Evolutionary conservation across 1,140 invertebrate genomes (phyloP).

Genomic region (Lycorma delicatula): DNA sequence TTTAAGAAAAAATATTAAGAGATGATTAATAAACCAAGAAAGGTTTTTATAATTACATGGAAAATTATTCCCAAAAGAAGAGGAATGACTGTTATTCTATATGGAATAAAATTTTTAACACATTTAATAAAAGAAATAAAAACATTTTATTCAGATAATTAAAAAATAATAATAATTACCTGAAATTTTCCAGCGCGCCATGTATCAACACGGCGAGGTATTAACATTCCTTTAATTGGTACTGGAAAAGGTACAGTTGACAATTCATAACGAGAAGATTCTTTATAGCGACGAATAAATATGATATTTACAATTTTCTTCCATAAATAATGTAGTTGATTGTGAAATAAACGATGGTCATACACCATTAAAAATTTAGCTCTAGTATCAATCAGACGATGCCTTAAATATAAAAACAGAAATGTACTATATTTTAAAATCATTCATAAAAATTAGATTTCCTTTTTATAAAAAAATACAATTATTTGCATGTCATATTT

Average conservation of each 20-base stretch:
- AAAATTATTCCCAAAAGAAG: too few relatives aligned
- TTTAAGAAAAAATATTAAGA: too few relatives aligned
- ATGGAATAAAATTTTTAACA: too few relatives aligned
- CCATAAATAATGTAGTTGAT: slow-evolving; percentile 63
- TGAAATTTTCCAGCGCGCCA: slow-evolving; percentile 42
- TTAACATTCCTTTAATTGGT: slow-evolving; percentile 40
- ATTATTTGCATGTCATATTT: too few relatives aligned
- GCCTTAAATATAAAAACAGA: slow-evolving; percentile 40
- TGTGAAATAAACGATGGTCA: slow-evolving; percentile 53
- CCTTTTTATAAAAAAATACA: too few relatives aligned
- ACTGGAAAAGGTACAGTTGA: slow-evolving; percentile 61
- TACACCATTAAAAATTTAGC: slow-evolving; percentile 59
- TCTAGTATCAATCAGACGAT: slow-evolving; percentile 56
- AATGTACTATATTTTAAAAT: too few relatives aligned
- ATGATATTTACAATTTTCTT: slow-evolving; percentile 63
- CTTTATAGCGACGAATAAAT: slow-evolving; percentile 51
- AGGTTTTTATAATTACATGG: too few relatives aligned
- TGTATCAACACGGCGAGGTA: slow-evolving; percentile 49
- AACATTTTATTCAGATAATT: too few relatives aligned
- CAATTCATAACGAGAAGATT: slow-evolving; percentile 51
- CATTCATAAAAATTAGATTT: too few relatives aligned
- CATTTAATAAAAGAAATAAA: too few relatives aligned
- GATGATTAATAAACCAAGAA: too few relatives aligned
- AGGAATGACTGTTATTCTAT: too few relatives aligned
- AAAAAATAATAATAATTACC: slow-evolving; percentile 19